These are phyloP conservation scores for Chauna torquata DNA, from an alignment of 2,113 vertebrate species.

Conservation along the genomic window DNA sequence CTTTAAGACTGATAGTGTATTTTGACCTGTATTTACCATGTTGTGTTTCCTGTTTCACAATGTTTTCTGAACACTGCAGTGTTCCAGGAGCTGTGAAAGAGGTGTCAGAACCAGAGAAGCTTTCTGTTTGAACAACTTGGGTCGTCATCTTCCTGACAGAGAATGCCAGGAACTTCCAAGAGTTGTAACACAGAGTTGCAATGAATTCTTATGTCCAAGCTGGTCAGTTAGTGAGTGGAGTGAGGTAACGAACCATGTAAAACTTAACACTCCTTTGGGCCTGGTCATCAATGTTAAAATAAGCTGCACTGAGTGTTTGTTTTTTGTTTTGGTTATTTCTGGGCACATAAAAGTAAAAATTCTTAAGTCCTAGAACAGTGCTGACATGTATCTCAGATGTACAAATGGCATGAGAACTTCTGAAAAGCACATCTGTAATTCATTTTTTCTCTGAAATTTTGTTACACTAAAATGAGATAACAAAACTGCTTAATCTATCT, in stretches of 20 bases:
- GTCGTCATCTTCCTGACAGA: slow-evolving; percentile 82
- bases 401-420: neutral
- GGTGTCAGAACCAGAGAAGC: slow-evolving; percentile 86
- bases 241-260: slow-evolving; percentile 79
- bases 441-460: neutral
- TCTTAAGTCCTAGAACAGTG: neutral
- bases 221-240: slow-evolving; percentile 93
- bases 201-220: slow-evolving; percentile 86
- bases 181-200: slow-evolving; percentile 80
- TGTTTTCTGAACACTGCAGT: slow-evolving; percentile 71
- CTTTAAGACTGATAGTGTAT: neutral
- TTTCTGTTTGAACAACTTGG: slow-evolving; percentile 90
- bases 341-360: neutral
- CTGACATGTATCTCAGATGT: neutral
- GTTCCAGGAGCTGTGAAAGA: slow-evolving; percentile 88
- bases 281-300: neutral
- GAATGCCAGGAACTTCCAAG: slow-evolving; percentile 84
- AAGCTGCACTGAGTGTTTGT: neutral
- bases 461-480: neutral
- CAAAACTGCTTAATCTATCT: neutral
- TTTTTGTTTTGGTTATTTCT: neutral
- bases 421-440: neutral
- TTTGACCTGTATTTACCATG: neutral
- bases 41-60: neutral
- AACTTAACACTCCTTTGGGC: neutral